Base-by-base conservation (phyloP, 2,797 vertebrate species). In the Urocyon cinereoargenteus region DNA sequence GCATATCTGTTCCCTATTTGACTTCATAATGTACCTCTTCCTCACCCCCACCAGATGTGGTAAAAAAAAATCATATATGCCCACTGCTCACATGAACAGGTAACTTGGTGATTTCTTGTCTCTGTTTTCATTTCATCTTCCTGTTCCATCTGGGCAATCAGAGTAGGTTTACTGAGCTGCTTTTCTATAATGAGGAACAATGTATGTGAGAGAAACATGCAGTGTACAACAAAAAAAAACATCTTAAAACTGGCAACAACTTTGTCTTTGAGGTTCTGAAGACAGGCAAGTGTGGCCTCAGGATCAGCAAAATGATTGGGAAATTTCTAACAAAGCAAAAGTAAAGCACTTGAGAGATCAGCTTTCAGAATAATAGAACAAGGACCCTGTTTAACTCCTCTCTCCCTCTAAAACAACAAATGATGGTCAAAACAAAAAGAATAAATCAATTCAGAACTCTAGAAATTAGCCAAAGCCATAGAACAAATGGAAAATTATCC, bases 251-350 rank as follows among this genome's bases (percentile, higher is more conserved):
- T 36, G 40, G 40, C 59, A 19, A 21, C 8, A 66, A 68, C 19
- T 81, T 73, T 45, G 22, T 73, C 16, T 83, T 51, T 51, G 55
- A 61, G 40, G 31, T 61, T 84, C 66, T 84, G 55, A 92, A 84
- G 55, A 53, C 1, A 36, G 55, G 19, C 12, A 84, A 61, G 19
- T 53, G 31, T 84, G 55, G 72, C 16, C 36, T 92, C 36, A 84
- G 53, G 57, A 55, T 45, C 0, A 31, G 22, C 79, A 36, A 51
- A 73, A 91, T 62, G 19, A 84, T 45, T 6, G 22, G 61, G 18
- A 91, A 72, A 91, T 59, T 91, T 73, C 79, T 73, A 73, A 62
- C 11, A 51, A 91, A 61, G 40, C 53, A 83, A 73, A 73, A 73
- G 22, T 36, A 61, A 62, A 84, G 22, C 90, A 51, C 49, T 61